Conservation (phyloP, 1,140 invertebrate species). For the Octopus bimaculoides region DNA sequence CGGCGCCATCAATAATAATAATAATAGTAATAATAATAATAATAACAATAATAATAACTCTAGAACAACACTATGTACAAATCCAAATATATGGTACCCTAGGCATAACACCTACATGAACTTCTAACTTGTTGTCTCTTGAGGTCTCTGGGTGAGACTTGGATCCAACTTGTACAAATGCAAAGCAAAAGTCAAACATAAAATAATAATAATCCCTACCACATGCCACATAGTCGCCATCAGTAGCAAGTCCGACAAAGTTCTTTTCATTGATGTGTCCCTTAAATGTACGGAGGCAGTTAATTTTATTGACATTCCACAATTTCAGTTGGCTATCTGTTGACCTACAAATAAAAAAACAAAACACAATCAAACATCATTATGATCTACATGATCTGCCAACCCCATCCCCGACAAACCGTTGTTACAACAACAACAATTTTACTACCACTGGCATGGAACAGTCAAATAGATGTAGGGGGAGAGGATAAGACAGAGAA, state of each 20-base stretch:
- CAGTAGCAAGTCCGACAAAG: conserved; percentile 93
- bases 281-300: conserved; percentile 81
- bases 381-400: background rate
- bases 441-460: too few relatives aligned
- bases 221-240: conserved; percentile 92
- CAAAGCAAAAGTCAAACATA: too few relatives aligned
- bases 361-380: background rate
- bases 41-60: background rate
- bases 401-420: background rate
- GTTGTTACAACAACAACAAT: too few relatives aligned
- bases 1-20: background rate
- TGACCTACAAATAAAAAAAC: conserved; percentile 60
- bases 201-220: conserved; percentile 59
- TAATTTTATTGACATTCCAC: conserved; percentile 81
- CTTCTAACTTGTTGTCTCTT: too few relatives aligned
- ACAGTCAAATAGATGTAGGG: too few relatives aligned
- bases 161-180: too few relatives aligned
- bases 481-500: too few relatives aligned
- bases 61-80: too few relatives aligned
- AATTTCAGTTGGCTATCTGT: conserved; percentile 93
- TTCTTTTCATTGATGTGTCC: conserved; percentile 96
- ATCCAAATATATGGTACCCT: too few relatives aligned
- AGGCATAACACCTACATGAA: too few relatives aligned
- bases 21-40: conserved; percentile 1
- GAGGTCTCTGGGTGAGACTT: too few relatives aligned